Conservation (phyloP, 1,140 invertebrate species). For the Leptopilina boulardi region DNA sequence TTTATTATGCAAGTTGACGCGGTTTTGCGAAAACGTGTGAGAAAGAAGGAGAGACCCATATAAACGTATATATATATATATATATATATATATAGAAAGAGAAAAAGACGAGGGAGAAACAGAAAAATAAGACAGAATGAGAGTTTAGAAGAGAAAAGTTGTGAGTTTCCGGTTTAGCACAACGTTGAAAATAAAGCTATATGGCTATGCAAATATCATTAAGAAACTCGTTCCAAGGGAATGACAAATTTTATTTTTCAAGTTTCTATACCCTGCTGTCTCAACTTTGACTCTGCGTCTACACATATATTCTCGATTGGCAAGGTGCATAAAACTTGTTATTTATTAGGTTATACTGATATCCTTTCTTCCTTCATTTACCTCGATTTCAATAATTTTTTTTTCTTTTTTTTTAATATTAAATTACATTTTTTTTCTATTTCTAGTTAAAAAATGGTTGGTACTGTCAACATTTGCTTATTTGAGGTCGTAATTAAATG, state of each 20-base stretch:
- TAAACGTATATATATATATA: no score
- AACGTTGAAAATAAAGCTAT: conserved; percentile 1
- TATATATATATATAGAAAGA: no score
- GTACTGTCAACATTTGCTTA: no score
- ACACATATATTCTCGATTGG: neutral
- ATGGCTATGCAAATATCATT: neutral
- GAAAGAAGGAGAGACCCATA: neutral
- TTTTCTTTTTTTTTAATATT: no score
- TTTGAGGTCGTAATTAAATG: no score
- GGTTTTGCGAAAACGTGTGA: conserved; percentile 14
- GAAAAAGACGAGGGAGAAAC: neutral
- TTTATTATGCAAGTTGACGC: conserved; percentile 35
- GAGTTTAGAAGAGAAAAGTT: conserved; percentile 7
- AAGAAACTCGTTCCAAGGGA: neutral
- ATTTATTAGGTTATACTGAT: no score
- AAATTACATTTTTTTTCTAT: no score
- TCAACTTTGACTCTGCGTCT: no score
- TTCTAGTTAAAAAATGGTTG: no score
- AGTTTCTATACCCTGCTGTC: neutral
- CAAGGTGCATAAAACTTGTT: neutral
- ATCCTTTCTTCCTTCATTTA: no score
- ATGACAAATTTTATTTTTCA: neutral
- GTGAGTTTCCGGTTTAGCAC: neutral
- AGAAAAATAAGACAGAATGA: conserved; percentile 10
- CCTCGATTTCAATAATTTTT: no score